phyloP scores from a whole-genome alignment of 2,888 invertebrate species.

The Mechanitis mazaeus region DNA sequence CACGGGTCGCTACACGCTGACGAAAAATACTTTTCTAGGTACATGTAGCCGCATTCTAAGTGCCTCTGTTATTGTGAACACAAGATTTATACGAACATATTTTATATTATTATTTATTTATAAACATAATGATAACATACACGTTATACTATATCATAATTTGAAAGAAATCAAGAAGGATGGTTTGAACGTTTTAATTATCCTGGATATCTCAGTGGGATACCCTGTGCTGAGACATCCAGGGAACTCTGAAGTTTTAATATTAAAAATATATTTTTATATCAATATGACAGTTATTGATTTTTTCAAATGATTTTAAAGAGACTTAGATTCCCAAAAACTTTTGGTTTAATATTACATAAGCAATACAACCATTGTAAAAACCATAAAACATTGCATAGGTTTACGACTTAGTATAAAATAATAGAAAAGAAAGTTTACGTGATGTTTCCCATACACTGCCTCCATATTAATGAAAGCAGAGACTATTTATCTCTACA shows the following conservation, averaged over 20 bases:
- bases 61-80: not conserved
- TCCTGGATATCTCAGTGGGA: too few relatives aligned
- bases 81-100: not conserved
- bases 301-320: too few relatives aligned
- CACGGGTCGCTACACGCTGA: slow-evolving; percentile 72
- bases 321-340: too few relatives aligned
- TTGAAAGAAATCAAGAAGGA: too few relatives aligned
- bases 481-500: slow-evolving; percentile 53
- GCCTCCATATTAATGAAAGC: slow-evolving; percentile 48
- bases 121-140: too few relatives aligned
- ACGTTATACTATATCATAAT: too few relatives aligned
- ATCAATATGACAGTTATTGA: too few relatives aligned
- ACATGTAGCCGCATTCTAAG: slow-evolving; percentile 25
- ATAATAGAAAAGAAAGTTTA: slow-evolving; percentile 56
- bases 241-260: too few relatives aligned
- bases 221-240: too few relatives aligned
- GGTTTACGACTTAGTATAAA: not conserved
- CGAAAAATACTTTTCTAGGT: slow-evolving; percentile 64
- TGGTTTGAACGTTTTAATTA: too few relatives aligned
- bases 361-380: not conserved
- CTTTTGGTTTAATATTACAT: not conserved
- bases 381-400: not conserved
- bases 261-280: too few relatives aligned
- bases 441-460: slow-evolving; percentile 58
- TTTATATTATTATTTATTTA: not conserved